Base-by-base conservation (phyloP, 2,113 vertebrate genomes). In the Perognathus longimembris region DNA sequence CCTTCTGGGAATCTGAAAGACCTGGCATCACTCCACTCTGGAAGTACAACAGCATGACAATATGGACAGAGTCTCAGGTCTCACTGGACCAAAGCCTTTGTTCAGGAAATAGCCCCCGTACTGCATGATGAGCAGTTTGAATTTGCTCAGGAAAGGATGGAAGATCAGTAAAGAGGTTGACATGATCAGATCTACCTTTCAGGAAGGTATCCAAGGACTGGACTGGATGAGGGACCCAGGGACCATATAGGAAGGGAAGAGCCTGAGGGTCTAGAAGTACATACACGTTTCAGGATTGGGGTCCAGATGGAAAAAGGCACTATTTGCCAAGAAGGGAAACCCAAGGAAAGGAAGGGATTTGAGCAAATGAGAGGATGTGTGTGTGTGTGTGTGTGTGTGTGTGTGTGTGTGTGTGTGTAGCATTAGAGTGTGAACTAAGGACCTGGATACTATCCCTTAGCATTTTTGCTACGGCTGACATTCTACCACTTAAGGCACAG, bases 201-300 rank as follows among this genome's bases (percentile, higher is more conserved):
- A n/a, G 45, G 61, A 78, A 88, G 21, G 24, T 30, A 30, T 7
- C 45, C 34, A 24, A 64, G 3, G 40, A 42, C 2, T 14, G 11
- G 28, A 32, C 3, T 74, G 69, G 54, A 67, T 4, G 2, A 5
- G 21, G n/a, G 32, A 28, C 59, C 24, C 40, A 14, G 28, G 10
- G 17, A 7, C 3, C 20, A 59, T 61, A 24, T 28, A 22, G 61
- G n/a, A 40, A 7, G 0, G 2, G 1, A 67, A 0, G 14, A 32
- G 34, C 34, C 54, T 20, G 4, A 9, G 15, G 34, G 42, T 24
- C 28, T 2, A 67, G 78, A 57, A 42, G 42, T 20, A 24, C 3
- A 2, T 17, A 9, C 32, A 66, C 22, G 7, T 57, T 57, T 89
- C 17, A 9, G 42, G 20, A 30, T 59, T 30, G 10, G 24, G 28